phyloP scores from a whole-genome alignment of 2,113 vertebrate species.

The Saguinus imperator region DNA sequence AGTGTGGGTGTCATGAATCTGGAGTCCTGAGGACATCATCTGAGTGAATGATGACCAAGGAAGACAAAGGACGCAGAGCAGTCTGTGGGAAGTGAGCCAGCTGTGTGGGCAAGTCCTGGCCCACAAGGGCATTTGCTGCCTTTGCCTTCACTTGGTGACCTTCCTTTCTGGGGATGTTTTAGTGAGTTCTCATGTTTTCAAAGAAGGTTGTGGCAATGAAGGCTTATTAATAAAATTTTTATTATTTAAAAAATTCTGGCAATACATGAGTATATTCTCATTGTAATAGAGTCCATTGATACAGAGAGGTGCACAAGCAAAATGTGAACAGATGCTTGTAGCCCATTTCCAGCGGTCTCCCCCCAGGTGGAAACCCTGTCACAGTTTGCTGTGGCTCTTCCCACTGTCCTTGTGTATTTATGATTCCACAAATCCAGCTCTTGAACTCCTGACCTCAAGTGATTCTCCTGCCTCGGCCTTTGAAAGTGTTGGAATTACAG shows the following conservation, averaged over 20 bases:
- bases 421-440: too few relatives aligned
- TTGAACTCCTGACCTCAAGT: too few relatives aligned
- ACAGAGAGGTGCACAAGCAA: neutral
- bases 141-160: neutral
- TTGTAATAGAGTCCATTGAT: neutral
- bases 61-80: neutral
- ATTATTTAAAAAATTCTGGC: neutral
- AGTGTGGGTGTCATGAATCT: neutral
- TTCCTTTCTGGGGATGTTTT: neutral
- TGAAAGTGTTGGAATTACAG: too few relatives aligned
- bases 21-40: neutral
- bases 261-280: neutral
- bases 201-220: neutral
- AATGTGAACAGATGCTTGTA: neutral
- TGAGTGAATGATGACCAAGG: neutral
- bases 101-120: neutral
- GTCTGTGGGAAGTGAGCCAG: neutral
- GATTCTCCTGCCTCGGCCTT: too few relatives aligned
- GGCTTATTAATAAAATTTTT: neutral
- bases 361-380: accelerated
- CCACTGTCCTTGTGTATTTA: accelerated
- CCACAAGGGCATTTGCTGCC: neutral
- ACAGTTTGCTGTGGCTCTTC: too few relatives aligned
- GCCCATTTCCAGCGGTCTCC: neutral
- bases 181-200: neutral